A percentile compares a stretch with the other conserved stretches of the same genome.
Evolutionary conservation across 1,140 invertebrate species (phyloP).

Genomic region (Fopius arisanus): DNA sequence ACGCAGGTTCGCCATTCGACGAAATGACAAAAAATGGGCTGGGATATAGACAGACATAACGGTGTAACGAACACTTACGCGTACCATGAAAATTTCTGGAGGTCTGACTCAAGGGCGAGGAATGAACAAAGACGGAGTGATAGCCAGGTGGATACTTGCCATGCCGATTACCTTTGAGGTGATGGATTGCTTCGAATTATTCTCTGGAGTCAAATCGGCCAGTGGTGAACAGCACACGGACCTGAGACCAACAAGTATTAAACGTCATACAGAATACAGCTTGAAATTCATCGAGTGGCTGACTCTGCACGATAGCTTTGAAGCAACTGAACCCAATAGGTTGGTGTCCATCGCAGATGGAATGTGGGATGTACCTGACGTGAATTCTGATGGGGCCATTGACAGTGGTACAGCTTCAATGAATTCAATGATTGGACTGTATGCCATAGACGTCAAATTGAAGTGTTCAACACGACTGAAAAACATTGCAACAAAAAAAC

Average conservation of each 20-base stretch:
- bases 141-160: constrained; percentile 31
- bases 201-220: constrained; percentile 24
- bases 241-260: too few species aligned
- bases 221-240: background rate
- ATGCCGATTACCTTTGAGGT: constrained; percentile 16
- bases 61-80: constrained; percentile 55
- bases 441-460: background rate
- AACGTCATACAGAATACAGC: too few species aligned
- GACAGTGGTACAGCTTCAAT: constrained; percentile 42
- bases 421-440: background rate
- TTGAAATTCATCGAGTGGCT: too few species aligned
- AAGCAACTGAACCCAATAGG: background rate
- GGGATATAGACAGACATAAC: constrained; percentile 56
- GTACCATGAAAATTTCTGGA: constrained; percentile 51
- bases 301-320: background rate
- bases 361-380: constrained; percentile 45
- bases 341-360: constrained; percentile 49
- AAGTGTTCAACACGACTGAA: background rate
- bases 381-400: constrained; percentile 43
- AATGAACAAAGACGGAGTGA: constrained; percentile 41
- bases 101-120: constrained; percentile 49
- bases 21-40: constrained; percentile 55
- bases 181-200: constrained; percentile 34
- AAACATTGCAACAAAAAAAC: background rate
- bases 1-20: constrained; percentile 44